Evolutionary conservation across 2,797 vertebrate genomes (phyloP).

Genomic region (Staurois parvus): DNA sequence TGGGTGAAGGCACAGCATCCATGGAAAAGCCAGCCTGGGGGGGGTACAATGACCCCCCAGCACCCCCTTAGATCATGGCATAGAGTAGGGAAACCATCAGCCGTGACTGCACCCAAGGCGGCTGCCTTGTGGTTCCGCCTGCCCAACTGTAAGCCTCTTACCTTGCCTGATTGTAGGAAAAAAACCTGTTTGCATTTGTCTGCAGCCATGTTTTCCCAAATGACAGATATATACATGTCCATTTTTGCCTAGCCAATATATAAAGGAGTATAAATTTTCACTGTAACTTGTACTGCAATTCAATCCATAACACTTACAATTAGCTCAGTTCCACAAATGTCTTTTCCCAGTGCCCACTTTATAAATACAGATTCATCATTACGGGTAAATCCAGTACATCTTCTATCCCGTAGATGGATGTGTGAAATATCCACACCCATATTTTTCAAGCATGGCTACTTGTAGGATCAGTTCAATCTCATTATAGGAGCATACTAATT

Average conservation of each 20-base stretch:
- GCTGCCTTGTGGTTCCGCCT: too few relatives aligned
- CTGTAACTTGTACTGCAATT: neutral
- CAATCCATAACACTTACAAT: constrained; percentile 16
- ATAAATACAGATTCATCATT: neutral
- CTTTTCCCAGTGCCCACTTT: neutral
- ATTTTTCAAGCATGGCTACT: neutral
- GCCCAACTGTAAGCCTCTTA: too few relatives aligned
- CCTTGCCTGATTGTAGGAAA: too few relatives aligned
- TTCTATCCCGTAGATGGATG: constrained; percentile 24
- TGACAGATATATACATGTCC: too few relatives aligned
- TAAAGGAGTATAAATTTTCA: neutral
- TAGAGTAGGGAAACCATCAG: too few relatives aligned
- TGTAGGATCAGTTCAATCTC: neutral
- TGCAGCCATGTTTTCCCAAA: too few relatives aligned
- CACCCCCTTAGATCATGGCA: too few relatives aligned
- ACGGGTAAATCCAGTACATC: neutral
- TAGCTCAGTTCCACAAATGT: neutral
- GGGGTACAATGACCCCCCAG: too few relatives aligned
- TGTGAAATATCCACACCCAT: neutral
- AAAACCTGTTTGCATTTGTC: neutral
- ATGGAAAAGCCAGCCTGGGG: too few relatives aligned
- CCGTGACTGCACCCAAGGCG: too few relatives aligned
- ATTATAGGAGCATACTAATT: neutral
- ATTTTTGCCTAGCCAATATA: neutral
- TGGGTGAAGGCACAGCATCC: too few relatives aligned